A percentile compares a stretch with the other conserved stretches of the same genome.
Conservation (phyloP, 92 coral and sea anemone species). For the Porites cylindrica region DNA sequence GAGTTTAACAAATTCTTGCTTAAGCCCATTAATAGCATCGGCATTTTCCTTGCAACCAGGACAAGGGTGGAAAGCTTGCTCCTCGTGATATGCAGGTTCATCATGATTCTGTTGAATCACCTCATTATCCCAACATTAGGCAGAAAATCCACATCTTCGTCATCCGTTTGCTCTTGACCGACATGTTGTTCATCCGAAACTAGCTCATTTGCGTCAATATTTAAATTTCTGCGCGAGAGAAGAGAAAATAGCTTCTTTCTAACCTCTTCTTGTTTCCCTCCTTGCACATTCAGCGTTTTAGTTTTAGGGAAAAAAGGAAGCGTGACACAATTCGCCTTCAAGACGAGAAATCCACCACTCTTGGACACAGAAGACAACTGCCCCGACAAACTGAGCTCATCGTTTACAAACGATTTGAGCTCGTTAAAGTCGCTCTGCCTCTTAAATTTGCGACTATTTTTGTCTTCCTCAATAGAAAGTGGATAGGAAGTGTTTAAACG, state of each 20-base stretch:
- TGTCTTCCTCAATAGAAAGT: too few species aligned
- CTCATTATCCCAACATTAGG: conserved; percentile 13
- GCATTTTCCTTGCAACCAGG: conserved; percentile 23
- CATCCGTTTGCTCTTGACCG: neutral
- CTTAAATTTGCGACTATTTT: too few species aligned
- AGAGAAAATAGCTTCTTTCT: conserved; percentile 9
- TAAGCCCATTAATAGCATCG: conserved; percentile 17
- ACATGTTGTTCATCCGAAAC: neutral
- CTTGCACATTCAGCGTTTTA: conserved; percentile 9
- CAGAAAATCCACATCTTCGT: conserved; percentile 1
- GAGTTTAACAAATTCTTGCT: conserved; percentile 19
- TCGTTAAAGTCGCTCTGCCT: too few species aligned
- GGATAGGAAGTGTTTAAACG: too few species aligned
- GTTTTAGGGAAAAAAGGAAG: neutral
- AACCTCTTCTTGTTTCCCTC: neutral
- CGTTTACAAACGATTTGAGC: too few species aligned
- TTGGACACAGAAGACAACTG: neutral
- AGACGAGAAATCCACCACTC: neutral
- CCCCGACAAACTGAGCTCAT: neutral
- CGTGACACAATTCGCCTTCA: neutral
- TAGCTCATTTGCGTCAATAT: conserved; percentile 8
- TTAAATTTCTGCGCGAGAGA: conserved; percentile 3
- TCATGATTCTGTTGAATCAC: conserved; percentile 17
- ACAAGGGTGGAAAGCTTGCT: conserved; percentile 1
- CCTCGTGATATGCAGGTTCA: conserved; percentile 1